Evolutionary conservation across 1,140 invertebrate species (phyloP).

Genomic region (Amyelois transitella): DNA sequence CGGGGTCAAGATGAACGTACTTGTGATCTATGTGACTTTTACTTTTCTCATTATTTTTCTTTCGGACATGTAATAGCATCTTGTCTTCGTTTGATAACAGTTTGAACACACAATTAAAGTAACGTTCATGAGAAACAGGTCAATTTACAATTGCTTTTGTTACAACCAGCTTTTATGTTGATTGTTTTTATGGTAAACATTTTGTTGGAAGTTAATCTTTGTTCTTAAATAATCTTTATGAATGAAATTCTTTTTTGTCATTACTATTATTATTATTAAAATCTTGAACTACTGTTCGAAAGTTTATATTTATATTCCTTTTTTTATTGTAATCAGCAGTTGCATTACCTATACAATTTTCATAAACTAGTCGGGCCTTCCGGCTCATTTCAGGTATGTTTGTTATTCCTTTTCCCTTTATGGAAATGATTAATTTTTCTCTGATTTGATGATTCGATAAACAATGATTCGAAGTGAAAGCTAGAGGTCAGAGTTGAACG

Average conservation of each 20-base stretch:
- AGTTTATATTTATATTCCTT: too few species aligned
- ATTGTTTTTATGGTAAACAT: not conserved
- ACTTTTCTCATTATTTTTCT: not conserved
- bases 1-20: constrained; percentile 9
- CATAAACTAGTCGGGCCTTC: too few species aligned
- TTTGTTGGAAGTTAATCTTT: too few species aligned
- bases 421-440: too few species aligned
- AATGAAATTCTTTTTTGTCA: too few species aligned
- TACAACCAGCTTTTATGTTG: not conserved
- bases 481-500: not conserved
- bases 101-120: not conserved
- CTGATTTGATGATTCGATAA: not conserved
- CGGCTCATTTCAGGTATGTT: too few species aligned
- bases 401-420: too few species aligned
- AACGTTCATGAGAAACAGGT: not conserved
- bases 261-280: too few species aligned
- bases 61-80: not conserved
- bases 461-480: constrained; percentile 7
- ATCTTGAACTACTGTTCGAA: too few species aligned
- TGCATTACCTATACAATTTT: too few species aligned
- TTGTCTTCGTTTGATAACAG: not conserved
- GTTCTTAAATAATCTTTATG: too few species aligned
- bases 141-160: not conserved
- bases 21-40: constrained; percentile 4
- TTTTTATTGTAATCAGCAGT: too few species aligned